phyloP scores from a whole-genome alignment of 2,888 invertebrate genomes.

The Azorinus chamasolen region DNA sequence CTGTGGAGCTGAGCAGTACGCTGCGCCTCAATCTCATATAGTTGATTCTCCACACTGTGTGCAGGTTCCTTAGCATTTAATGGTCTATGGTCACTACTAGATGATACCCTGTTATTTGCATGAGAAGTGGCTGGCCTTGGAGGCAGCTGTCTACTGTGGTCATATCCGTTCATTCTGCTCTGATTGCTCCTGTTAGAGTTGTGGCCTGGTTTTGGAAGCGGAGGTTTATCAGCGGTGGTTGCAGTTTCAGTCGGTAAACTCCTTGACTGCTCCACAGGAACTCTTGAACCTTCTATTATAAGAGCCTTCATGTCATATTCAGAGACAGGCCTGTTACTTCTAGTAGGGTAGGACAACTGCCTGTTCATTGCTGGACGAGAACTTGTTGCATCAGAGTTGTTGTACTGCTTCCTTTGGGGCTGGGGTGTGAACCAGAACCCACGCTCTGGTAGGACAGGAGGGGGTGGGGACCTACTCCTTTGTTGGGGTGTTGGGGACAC shows the following conservation, averaged over 20 bases:
- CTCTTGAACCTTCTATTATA: conserved; percentile 28
- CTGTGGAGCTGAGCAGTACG: background rate
- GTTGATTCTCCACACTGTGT: no score
- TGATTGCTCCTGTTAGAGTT: background rate
- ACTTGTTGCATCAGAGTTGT: background rate
- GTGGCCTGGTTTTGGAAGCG: conserved; percentile 47
- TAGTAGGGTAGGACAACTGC: conserved; percentile 47
- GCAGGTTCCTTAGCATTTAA: background rate
- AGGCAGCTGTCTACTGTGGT: conserved; percentile 1
- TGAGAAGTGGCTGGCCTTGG: conserved; percentile 11
- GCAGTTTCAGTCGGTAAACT: conserved; percentile 42
- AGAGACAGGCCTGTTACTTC: conserved; percentile 4
- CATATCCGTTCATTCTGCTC: background rate
- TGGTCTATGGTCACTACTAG: conserved; percentile 29
- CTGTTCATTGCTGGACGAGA: conserved; percentile 42
- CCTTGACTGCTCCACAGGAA: conserved; percentile 42
- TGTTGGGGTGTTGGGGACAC: conserved; percentile 55
- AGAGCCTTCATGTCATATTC: conserved; percentile 14
- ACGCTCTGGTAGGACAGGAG: conserved; percentile 31
- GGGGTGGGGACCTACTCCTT: conserved; percentile 48
- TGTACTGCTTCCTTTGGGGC: conserved; percentile 65
- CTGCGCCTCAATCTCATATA: no score
- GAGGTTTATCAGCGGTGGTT: conserved; percentile 44
- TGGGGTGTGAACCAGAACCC: conserved; percentile 70
- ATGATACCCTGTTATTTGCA: conserved; percentile 24